A percentile compares a stretch with the other conserved stretches of the same genome.
Conservation (phyloP, 1,140 invertebrate genomes). For the Drosophila tani region DNA sequence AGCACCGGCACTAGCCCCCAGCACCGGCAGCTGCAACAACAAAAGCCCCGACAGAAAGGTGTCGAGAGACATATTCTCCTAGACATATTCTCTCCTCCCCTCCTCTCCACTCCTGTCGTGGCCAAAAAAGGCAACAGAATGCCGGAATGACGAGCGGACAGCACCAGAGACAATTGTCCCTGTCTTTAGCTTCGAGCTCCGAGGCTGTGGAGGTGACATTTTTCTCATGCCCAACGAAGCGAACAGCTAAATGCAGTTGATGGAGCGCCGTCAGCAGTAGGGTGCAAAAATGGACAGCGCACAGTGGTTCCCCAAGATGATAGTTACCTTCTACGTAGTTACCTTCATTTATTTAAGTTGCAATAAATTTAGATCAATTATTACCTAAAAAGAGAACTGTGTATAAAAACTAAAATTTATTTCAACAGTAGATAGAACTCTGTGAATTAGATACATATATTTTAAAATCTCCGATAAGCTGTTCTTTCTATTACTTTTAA, state of each 20-base stretch:
- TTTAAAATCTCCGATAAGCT: no score
- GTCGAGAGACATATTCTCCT: constrained; percentile 70
- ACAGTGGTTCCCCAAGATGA: constrained; percentile 14
- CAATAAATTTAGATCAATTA: no score
- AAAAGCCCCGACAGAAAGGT: constrained; percentile 58
- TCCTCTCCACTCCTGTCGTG: neutral
- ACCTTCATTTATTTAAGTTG: neutral
- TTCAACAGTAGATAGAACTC: no score
- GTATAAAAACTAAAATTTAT: no score
- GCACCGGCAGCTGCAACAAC: constrained; percentile 22
- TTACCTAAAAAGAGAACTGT: no score
- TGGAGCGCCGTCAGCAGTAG: constrained; percentile 43
- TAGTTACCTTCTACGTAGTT: neutral
- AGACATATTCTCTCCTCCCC: neutral
- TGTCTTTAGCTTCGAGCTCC: constrained; percentile 17
- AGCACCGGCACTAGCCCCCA: constrained; percentile 1
- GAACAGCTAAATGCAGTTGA: constrained; percentile 57
- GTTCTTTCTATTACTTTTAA: no score
- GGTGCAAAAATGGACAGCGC: neutral
- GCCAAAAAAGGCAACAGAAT: constrained; percentile 42
- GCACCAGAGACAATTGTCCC: constrained; percentile 52
- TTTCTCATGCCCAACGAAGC: constrained; percentile 74
- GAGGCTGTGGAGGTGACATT: constrained; percentile 66
- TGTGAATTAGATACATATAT: no score
- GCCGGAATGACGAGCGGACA: constrained; percentile 37